Evolutionary conservation across 2,888 invertebrate species (phyloP), one percentile per base, ranked within the genome.

Genomic region (Morpho achilles): DNA sequence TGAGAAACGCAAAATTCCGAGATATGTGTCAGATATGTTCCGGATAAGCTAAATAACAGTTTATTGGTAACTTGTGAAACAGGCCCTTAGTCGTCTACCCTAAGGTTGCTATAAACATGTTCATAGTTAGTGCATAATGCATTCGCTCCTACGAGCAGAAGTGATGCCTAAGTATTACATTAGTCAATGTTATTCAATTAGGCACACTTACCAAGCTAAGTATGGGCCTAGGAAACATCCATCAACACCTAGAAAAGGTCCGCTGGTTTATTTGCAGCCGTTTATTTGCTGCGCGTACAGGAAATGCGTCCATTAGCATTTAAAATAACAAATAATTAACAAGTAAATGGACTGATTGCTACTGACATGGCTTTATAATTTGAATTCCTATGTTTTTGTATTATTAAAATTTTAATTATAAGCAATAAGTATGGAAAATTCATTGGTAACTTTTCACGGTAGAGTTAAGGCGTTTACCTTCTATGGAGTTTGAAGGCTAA

Each of bases 301-400:
- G 57, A 61, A 56, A 51, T 47, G 52, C 48, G 56, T 56, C 62
- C 55, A 62, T 62, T 62, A 57, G 60, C 59, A 64, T 64, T 64
- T 62, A 53, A 59, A 64, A 64, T 56, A 54, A 54, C 40, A 39
- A 32, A n/a, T 39, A 54, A 54, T 54, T 54, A 47, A 42, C 45
- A 42, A 58, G 55, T 53, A 32, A 50, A 56, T 49, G 52, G 55
- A 53, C 51, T 58, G 48, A 52, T 61, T 40, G 49, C 52, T 44
- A 58, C 22, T 53, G 54, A 39, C 46, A 42, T 44, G n/a, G 48
- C 49, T 39, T 10, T 7, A 22, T 43, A 16, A 41, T 53, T 39
- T 41, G 39, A 46, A 46, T 44, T 50, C 32, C 32, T 32, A 32
- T 32, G 32, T 32, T 2, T 32, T 32, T 32, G 32, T 32, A 32